These are phyloP conservation scores for Phortica okadai DNA, from an alignment of 2,888 invertebrate genomes.

Conservation along the genomic window DNA sequence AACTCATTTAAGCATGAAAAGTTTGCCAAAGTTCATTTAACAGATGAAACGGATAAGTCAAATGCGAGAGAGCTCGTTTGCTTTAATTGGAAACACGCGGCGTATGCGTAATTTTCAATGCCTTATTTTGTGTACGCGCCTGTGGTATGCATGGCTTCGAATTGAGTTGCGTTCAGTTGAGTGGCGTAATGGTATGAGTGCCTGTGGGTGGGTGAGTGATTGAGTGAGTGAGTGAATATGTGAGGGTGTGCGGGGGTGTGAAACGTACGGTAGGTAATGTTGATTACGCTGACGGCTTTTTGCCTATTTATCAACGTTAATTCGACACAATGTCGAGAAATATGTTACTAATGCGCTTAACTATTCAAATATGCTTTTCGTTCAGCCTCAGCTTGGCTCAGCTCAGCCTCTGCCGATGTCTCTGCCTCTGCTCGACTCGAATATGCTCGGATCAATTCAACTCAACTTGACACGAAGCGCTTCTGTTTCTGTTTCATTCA, in stretches of 20 bases:
- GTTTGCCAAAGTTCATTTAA: constrained; percentile 62
- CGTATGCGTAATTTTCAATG: constrained; percentile 60
- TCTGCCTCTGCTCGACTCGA: no score
- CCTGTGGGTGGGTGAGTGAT: not conserved
- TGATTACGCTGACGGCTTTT: not conserved
- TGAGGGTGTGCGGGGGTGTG: not conserved
- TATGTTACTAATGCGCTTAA: constrained; percentile 69
- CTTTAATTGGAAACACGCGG: constrained; percentile 60
- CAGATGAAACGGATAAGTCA: constrained; percentile 63
- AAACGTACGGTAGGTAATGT: not conserved
- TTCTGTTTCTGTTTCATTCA: not conserved
- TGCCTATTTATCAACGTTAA: constrained; percentile 22
- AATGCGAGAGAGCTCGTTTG: constrained; percentile 16
- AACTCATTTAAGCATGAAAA: constrained; percentile 61
- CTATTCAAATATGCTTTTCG: constrained; percentile 57
- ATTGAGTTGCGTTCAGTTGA: not conserved
- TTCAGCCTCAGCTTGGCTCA: not conserved
- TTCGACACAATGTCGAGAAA: constrained; percentile 40
- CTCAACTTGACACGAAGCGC: not conserved
- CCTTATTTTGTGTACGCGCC: not conserved
- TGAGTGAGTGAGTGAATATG: not conserved
- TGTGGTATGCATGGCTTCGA: not conserved
- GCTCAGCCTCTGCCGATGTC: not conserved
- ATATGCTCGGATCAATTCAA: not conserved
- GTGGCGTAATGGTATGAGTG: not conserved